A percentile compares a stretch with the other conserved stretches of the same genome.
These are phyloP conservation scores for Urocynchramus pylzowi DNA, from an alignment of 2,113 vertebrate species.

Conservation along the genomic window DNA sequence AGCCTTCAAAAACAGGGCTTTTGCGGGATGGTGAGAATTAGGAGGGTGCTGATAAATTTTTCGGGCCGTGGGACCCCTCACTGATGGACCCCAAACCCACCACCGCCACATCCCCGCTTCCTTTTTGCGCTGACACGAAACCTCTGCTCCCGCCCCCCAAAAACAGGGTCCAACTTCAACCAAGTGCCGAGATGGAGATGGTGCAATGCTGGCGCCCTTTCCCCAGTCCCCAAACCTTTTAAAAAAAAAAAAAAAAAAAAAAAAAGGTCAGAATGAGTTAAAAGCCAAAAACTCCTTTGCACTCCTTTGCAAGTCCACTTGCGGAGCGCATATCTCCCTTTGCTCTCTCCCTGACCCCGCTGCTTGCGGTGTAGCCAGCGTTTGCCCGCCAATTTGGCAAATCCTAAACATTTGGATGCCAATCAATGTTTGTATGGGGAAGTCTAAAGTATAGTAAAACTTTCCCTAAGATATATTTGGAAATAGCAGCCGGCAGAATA, in stretches of 20 bases:
- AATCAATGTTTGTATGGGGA: conserved; percentile 73
- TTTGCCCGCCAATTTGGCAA: conserved; percentile 75
- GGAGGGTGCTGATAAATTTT: background rate
- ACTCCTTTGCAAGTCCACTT: conserved; percentile 4
- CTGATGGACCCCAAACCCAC: rapidly evolving
- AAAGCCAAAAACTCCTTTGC: background rate
- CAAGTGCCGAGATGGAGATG: background rate
- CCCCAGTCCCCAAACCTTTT: background rate
- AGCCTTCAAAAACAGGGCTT: background rate
- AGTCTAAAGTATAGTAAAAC: conserved; percentile 66
- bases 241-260: background rate
- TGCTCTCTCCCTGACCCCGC: conserved; percentile 71
- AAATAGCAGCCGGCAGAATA: conserved; percentile 35
- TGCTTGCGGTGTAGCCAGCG: conserved; percentile 67
- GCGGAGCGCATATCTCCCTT: conserved; percentile 58
- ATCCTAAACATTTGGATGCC: conserved; percentile 72
- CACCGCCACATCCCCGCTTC: background rate
- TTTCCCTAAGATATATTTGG: conserved; percentile 55
- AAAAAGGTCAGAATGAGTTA: background rate
- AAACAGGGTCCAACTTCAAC: background rate
- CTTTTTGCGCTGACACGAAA: background rate
- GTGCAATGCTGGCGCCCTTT: background rate
- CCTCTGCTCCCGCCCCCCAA: background rate
- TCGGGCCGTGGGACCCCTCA: background rate
- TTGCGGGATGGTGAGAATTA: background rate